Conservation (phyloP, 2,113 vertebrate species). For the Scopus umbretta region DNA sequence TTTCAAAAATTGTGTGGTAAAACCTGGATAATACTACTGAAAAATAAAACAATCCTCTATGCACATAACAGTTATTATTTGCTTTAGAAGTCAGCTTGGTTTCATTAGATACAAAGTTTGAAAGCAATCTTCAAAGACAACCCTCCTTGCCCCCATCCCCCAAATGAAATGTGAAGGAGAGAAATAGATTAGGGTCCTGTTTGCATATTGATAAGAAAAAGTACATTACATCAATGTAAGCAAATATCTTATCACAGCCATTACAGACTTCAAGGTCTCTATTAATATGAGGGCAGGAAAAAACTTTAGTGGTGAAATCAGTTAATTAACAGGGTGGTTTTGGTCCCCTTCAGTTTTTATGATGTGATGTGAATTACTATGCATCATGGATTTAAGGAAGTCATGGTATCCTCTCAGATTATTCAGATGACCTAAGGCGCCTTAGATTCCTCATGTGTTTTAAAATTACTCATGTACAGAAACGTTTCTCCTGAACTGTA, state of each 20-base stretch:
- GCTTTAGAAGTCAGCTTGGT: neutral
- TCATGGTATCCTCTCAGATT: neutral
- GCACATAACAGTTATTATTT: neutral
- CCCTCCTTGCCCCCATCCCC: neutral
- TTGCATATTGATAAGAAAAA: constrained; percentile 46
- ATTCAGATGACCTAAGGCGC: neutral
- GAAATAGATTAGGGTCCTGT: constrained; percentile 51
- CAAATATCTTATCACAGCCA: constrained; percentile 41
- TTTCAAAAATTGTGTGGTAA: neutral
- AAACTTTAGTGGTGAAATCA: neutral
- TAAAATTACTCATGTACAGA: neutral
- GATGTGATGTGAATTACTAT: neutral
- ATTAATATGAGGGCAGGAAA: constrained; percentile 7
- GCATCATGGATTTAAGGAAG: neutral
- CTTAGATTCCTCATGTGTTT: neutral
- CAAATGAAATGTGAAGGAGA: constrained; percentile 46
- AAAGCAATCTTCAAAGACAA: constrained; percentile 44
- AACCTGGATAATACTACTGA: neutral
- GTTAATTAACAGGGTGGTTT: neutral
- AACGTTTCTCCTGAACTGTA: neutral
- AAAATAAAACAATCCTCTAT: neutral
- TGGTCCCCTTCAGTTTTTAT: neutral
- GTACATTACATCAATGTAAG: constrained; percentile 42
- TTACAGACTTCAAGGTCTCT: neutral
- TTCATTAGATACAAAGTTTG: neutral